Conservation (phyloP, 2,797 vertebrate genomes). For the Melopsittacus undulatus region DNA sequence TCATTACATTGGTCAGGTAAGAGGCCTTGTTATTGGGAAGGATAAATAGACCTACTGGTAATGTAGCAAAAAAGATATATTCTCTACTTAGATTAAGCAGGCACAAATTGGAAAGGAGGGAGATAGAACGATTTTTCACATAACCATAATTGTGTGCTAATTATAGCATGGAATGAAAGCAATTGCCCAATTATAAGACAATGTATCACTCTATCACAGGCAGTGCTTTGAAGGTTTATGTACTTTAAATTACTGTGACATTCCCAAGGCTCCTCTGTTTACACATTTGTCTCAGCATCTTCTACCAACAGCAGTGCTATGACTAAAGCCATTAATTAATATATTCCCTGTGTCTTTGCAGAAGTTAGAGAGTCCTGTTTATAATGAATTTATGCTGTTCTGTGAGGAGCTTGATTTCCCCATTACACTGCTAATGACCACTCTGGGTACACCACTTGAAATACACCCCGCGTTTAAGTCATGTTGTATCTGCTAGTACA, state of each 20-base stretch:
- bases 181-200: constrained; percentile 69
- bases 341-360: constrained; percentile 26
- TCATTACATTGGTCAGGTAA: not conserved
- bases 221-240: constrained; percentile 59
- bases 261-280: constrained; percentile 62
- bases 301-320: constrained; percentile 33
- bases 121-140: constrained; percentile 60
- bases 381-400: not conserved
- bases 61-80: not conserved
- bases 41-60: not conserved
- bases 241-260: constrained; percentile 65
- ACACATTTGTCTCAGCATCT: constrained; percentile 64
- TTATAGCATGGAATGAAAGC: constrained; percentile 68
- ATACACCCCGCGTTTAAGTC: not conserved
- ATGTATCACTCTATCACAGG: constrained; percentile 61
- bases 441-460: not conserved
- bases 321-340: constrained; percentile 63
- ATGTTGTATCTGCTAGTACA: not conserved
- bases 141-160: constrained; percentile 70
- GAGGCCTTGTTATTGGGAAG: not conserved
- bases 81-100: constrained; percentile 40
- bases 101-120: constrained; percentile 59
- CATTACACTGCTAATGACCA: not conserved
- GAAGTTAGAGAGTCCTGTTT: constrained; percentile 16
- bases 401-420: not conserved